phyloP scores from a whole-genome alignment of 35 echinoderm and acorn worm species.

The Acanthaster planci region DNA sequence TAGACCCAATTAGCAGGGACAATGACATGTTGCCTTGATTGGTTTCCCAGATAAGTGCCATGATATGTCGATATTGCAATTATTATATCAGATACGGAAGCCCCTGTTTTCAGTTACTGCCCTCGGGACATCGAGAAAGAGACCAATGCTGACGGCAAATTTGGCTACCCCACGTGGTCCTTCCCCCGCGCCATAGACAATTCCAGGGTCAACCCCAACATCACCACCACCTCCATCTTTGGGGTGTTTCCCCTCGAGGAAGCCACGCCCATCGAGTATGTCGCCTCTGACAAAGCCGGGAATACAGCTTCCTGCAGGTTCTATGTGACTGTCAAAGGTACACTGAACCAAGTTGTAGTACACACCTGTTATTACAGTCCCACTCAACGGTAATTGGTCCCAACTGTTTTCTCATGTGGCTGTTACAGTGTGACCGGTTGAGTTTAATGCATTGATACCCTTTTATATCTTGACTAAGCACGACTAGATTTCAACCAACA shows the following conservation, averaged over 20 bases:
- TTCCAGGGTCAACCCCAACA: conserved; percentile 6
- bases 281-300: conserved; percentile 43
- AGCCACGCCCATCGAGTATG: conserved; percentile 44
- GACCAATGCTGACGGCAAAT: background rate
- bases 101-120: background rate
- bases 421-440: background rate
- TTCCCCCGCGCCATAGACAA: background rate
- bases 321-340: conserved; percentile 62
- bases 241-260: conserved; percentile 1
- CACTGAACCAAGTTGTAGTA: no score
- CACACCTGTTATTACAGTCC: no score
- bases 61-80: no score
- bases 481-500: no score
- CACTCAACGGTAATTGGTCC: no score
- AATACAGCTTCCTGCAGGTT: conserved; percentile 53
- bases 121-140: background rate
- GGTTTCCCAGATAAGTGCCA: no score
- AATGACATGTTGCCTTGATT: no score
- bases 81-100: background rate
- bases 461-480: no score
- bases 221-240: conserved; percentile 9
- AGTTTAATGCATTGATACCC: background rate
- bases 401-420: no score
- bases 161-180: background rate
- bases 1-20: no score